Conservation (phyloP, 2,113 vertebrate species). For the Melanocharis versteri region DNA sequence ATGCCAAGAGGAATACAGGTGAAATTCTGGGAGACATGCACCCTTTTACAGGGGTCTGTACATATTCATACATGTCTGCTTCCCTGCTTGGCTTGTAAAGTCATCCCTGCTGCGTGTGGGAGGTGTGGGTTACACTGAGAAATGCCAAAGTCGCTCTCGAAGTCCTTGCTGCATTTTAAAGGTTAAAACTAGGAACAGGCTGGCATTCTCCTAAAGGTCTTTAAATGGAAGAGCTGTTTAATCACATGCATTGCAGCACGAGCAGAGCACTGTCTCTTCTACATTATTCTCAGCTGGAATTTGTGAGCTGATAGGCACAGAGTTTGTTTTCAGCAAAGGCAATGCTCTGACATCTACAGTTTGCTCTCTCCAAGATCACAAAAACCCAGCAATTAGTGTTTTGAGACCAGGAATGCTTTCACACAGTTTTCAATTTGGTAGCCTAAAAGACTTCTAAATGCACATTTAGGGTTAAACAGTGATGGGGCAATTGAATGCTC, state of each 20-base stretch:
- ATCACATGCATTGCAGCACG: neutral
- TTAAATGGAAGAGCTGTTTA: constrained; percentile 31
- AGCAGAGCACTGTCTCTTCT: neutral
- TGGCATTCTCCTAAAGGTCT: constrained; percentile 24
- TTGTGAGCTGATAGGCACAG: neutral
- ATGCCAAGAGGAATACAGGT: neutral
- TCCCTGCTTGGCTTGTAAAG: neutral
- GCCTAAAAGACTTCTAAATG: neutral
- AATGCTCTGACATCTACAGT: neutral
- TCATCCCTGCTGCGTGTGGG: constrained; percentile 20
- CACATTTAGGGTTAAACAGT: neutral
- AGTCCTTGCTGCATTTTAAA: constrained; percentile 54
- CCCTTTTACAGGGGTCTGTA: neutral
- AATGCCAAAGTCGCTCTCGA: constrained; percentile 18
- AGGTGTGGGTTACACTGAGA: constrained; percentile 55
- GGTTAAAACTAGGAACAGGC: constrained; percentile 49
- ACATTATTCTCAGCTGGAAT: neutral
- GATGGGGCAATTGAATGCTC: neutral
- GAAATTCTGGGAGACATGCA: neutral
- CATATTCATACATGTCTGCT: neutral
- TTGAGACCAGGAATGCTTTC: neutral
- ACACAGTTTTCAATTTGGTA: neutral
- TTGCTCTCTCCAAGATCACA: neutral
- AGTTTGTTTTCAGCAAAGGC: neutral
- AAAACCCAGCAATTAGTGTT: neutral